A percentile compares a stretch with the other conserved stretches of the same genome.
These are phyloP conservation scores for Troilus luridus DNA, from an alignment of 2,888 invertebrate species.

Conservation along the genomic window DNA sequence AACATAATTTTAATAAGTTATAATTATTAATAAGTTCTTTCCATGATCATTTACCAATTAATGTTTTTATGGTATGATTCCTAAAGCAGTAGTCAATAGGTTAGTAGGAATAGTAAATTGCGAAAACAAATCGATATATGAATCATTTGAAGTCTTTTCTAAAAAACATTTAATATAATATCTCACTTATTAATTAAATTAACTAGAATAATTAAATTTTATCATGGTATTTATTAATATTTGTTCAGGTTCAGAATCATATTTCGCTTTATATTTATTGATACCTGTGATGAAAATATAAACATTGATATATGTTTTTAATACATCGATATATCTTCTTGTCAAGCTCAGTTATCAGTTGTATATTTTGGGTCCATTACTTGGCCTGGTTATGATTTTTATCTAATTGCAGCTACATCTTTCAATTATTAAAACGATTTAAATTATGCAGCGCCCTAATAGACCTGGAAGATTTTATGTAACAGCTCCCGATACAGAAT, in stretches of 20 bases:
- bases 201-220: background rate
- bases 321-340: background rate
- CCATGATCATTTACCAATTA: no score
- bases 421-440: background rate
- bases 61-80: background rate
- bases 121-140: background rate
- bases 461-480: constrained; percentile 47
- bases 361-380: background rate
- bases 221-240: background rate
- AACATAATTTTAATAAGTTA: no score
- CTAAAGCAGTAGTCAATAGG: background rate
- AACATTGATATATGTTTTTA: background rate
- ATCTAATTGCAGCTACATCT: background rate
- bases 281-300: background rate
- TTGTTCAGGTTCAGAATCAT: background rate
- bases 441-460: constrained; percentile 52
- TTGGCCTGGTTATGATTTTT: background rate
- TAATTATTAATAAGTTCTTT: no score
- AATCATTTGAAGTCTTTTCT: background rate
- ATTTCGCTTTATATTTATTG: background rate
- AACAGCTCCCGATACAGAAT: background rate
- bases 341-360: background rate
- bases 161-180: no score
- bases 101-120: background rate
- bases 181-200: no score